Conservation (phyloP, 2,888 invertebrate species). For the Lathronympha strigana region DNA sequence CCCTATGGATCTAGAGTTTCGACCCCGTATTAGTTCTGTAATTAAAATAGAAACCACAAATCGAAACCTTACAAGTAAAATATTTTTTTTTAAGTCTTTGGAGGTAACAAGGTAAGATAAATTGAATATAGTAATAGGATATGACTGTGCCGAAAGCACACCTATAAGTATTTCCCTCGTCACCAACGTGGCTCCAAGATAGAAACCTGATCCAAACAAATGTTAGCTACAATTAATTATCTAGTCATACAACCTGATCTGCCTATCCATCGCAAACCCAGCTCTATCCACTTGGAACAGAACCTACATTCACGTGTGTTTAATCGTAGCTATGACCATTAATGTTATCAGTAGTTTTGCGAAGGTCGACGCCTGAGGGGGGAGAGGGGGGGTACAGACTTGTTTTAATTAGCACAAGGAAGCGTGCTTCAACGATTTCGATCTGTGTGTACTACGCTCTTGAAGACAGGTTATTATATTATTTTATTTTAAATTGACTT, state of each 20-base stretch:
- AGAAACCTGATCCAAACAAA: conserved; percentile 40
- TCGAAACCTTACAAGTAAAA: not conserved
- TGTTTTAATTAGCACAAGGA: conserved; percentile 74
- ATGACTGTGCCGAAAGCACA: conserved; percentile 16
- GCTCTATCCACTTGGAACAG: not conserved
- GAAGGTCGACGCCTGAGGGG: conserved; percentile 45
- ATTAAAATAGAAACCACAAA: too few relatives aligned
- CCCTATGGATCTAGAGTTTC: too few relatives aligned
- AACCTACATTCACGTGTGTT: not conserved
- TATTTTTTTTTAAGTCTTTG: not conserved
- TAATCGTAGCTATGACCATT: conserved; percentile 43
- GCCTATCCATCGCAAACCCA: not conserved
- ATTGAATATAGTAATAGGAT: not conserved
- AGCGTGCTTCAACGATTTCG: conserved; percentile 71
- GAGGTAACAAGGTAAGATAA: not conserved
- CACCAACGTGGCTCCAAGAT: conserved; percentile 28
- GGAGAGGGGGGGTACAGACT: conserved; percentile 52
- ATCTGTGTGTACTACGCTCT: conserved; percentile 46
- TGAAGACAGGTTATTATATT: conserved; percentile 37
- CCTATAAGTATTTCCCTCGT: conserved; percentile 17
- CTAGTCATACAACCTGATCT: conserved; percentile 28
- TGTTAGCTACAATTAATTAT: conserved; percentile 36
- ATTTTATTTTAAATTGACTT: conserved; percentile 20
- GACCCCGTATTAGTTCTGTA: too few relatives aligned
- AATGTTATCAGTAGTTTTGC: conserved; percentile 59